These are phyloP conservation scores for Diogma glabrata DNA, from an alignment of 2,888 invertebrate species.

Conservation along the genomic window DNA sequence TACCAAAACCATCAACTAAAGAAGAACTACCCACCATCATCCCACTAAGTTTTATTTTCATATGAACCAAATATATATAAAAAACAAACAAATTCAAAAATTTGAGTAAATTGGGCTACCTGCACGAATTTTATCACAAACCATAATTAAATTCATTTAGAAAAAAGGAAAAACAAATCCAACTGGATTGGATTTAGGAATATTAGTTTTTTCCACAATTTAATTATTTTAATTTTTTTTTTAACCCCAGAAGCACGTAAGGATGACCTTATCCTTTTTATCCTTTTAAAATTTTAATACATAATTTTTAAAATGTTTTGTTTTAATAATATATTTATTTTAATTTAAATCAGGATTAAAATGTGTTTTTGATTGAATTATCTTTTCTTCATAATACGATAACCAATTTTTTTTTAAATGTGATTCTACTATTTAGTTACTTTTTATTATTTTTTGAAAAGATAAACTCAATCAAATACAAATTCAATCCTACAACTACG, in stretches of 20 bases:
- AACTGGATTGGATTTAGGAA: slow-evolving; percentile 9
- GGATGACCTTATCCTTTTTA: slow-evolving; percentile 8
- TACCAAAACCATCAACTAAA: neutral
- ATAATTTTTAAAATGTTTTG: too few species aligned
- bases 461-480: too few species aligned
- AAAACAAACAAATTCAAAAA: neutral
- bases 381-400: too few species aligned
- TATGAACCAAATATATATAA: neutral
- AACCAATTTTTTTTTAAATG: too few species aligned
- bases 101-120: neutral
- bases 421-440: too few species aligned
- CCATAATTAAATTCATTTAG: neutral
- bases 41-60: neutral
- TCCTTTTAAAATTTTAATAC: slow-evolving; percentile 4
- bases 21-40: slow-evolving; percentile 2
- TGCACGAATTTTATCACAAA: slow-evolving; percentile 6
- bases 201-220: too few species aligned
- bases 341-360: too few species aligned
- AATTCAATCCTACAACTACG: too few species aligned
- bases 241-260: slow-evolving; percentile 3
- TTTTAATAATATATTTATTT: too few species aligned
- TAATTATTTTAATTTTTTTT: too few species aligned
- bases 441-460: too few species aligned
- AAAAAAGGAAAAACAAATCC: neutral
- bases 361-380: too few species aligned